Evolutionary conservation across 1,140 invertebrate species (phyloP).

Genomic region (Drosophila equinoxialis): DNA sequence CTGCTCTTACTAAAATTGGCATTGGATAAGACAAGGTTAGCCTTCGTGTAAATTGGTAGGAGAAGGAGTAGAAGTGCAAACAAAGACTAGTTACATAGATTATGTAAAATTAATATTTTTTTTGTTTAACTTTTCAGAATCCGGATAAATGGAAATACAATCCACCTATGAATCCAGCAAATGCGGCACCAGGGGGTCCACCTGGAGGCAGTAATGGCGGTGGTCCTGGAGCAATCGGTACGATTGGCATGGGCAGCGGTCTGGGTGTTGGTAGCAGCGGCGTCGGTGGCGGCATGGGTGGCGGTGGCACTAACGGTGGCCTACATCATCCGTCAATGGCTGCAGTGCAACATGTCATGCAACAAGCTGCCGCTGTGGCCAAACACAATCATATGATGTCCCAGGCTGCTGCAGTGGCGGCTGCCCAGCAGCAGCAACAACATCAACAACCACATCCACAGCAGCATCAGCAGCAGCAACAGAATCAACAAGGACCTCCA

Average conservation of each 20-base stretch:
- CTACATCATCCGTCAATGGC: conserved; percentile 78
- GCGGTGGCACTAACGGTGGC: conserved; percentile 69
- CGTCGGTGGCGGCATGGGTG: conserved; percentile 34
- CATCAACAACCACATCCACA: conserved; percentile 62
- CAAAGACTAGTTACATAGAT: not conserved
- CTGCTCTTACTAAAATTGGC: conserved; percentile 35
- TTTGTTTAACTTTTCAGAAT: conserved; percentile 83
- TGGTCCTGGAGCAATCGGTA: conserved; percentile 72
- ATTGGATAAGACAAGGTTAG: conserved; percentile 27
- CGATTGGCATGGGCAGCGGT: conserved; percentile 75
- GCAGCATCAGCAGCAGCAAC: conserved; percentile 65
- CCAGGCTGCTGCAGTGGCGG: conserved; percentile 71
- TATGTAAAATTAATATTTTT: conserved; percentile 21
- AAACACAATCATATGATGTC: conserved; percentile 82
- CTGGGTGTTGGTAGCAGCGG: conserved; percentile 58
- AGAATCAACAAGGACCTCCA: conserved; percentile 64
- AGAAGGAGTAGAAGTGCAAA: not conserved
- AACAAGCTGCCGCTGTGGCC: conserved; percentile 75
- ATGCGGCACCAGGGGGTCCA: conserved; percentile 73
- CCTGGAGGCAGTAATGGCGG: conserved; percentile 67
- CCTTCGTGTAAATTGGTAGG: not conserved
- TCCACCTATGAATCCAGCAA: conserved; percentile 80
- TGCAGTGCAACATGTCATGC: conserved; percentile 65
- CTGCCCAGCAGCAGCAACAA: conserved; percentile 71
- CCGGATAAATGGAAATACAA: conserved; percentile 88